These are phyloP conservation scores for Patagioenas fasciata DNA, from an alignment of 2,113 vertebrate species.

Conservation along the genomic window DNA sequence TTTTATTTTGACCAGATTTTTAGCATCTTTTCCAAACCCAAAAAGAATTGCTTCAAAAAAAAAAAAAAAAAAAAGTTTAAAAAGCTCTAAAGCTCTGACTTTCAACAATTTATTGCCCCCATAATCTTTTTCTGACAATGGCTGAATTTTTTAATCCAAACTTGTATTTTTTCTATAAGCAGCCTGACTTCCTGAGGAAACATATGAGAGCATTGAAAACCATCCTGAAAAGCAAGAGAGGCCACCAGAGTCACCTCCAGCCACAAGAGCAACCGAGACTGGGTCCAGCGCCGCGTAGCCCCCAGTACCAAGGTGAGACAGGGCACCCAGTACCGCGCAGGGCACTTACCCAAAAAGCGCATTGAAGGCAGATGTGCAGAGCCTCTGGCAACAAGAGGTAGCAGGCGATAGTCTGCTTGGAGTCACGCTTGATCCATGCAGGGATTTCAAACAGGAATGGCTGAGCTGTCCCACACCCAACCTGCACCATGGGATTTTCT, in stretches of 20 bases:
- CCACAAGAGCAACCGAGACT: fast-evolving
- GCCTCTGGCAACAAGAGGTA: not conserved
- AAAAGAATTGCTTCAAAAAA: not conserved
- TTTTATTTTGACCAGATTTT: not conserved
- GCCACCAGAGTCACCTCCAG: not conserved
- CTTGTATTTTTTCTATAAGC: not conserved
- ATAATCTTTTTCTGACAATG: not conserved
- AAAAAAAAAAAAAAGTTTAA: not conserved
- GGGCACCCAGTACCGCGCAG: not conserved
- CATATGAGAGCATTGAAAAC: not conserved
- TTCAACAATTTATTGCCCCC: not conserved
- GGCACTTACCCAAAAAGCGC: fast-evolving
- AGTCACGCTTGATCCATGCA: fast-evolving
- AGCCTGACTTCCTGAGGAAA: not conserved
- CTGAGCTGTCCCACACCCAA: not conserved
- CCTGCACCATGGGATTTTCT: fast-evolving
- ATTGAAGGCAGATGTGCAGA: no score
- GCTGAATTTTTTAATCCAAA: not conserved
- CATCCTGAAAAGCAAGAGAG: not conserved
- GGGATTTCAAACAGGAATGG: fast-evolving
- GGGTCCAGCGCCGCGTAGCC: fast-evolving
- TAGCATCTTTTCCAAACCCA: not conserved
- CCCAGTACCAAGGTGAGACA: fast-evolving
- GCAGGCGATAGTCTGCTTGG: fast-evolving
- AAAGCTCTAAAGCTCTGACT: not conserved